phyloP scores from a whole-genome alignment of 2,113 vertebrate genomes.

The Pseudorectes ferrugineus region DNA sequence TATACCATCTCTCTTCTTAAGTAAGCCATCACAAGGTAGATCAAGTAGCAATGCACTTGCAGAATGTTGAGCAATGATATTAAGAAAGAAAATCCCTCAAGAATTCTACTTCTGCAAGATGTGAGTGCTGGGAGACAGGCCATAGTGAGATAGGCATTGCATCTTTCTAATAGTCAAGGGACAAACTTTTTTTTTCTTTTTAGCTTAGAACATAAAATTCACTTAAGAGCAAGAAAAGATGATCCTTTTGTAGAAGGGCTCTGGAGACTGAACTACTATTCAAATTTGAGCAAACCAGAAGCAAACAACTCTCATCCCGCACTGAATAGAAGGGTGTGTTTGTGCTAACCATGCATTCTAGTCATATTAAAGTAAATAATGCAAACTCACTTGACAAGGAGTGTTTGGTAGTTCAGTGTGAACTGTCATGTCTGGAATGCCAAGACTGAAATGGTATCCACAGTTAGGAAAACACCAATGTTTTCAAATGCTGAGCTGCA shows the following conservation, averaged over 20 bases:
- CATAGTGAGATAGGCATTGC: neutral
- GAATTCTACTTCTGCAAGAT: neutral
- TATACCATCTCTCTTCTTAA: neutral
- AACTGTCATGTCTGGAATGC: neutral
- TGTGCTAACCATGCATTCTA: neutral
- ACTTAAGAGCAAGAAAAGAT: neutral
- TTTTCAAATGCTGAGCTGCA: neutral
- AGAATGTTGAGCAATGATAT: neutral
- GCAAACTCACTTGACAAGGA: neutral
- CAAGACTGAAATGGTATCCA: neutral
- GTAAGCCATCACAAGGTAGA: neutral
- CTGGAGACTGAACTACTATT: neutral
- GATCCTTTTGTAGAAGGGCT: neutral
- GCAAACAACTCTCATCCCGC: neutral
- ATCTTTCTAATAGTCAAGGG: neutral
- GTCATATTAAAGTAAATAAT: neutral
- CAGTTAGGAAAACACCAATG: neutral
- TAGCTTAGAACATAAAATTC: neutral
- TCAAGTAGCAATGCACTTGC: neutral
- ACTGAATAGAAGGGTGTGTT: neutral
- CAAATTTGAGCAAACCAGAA: neutral
- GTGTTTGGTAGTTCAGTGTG: neutral
- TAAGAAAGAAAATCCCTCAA: neutral
- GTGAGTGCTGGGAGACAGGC: neutral
- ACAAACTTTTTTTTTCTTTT: neutral